Conservation (phyloP, 2,888 invertebrate species). For the Microctonus hyperodae region DNA sequence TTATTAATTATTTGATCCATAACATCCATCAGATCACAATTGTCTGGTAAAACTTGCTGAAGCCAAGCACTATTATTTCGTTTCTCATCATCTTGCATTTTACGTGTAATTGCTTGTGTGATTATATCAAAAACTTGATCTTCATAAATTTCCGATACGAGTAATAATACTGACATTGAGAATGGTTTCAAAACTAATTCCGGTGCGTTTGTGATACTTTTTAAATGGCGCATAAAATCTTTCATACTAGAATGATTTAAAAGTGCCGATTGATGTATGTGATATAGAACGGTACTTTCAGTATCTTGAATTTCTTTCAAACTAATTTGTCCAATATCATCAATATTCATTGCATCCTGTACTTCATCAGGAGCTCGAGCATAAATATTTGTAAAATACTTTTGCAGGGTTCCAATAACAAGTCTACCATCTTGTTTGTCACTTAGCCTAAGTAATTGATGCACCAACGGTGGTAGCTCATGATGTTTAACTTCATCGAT, state of each 20-base stretch:
- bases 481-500: constrained; percentile 69
- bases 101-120: constrained; percentile 53
- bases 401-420: constrained; percentile 64
- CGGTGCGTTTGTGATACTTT: constrained; percentile 67
- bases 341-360: constrained; percentile 31
- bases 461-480: constrained; percentile 72
- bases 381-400: constrained; percentile 65
- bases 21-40: constrained; percentile 60
- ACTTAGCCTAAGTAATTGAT: constrained; percentile 72
- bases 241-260: constrained; percentile 62
- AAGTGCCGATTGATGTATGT: constrained; percentile 65
- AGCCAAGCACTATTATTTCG: constrained; percentile 67
- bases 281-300: constrained; percentile 70
- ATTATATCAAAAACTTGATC: constrained; percentile 62
- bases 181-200: constrained; percentile 72
- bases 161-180: constrained; percentile 68
- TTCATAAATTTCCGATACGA: constrained; percentile 65
- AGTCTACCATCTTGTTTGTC: constrained; percentile 62
- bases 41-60: constrained; percentile 61
- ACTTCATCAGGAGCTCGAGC: constrained; percentile 25
- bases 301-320: constrained; percentile 66
- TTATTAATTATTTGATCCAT: constrained; percentile 64
- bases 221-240: constrained; percentile 63
- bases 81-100: constrained; percentile 63
- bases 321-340: constrained; percentile 45